These are phyloP conservation scores for Asbolus verrucosus DNA, from an alignment of 1,140 invertebrate species.

Conservation along the genomic window DNA sequence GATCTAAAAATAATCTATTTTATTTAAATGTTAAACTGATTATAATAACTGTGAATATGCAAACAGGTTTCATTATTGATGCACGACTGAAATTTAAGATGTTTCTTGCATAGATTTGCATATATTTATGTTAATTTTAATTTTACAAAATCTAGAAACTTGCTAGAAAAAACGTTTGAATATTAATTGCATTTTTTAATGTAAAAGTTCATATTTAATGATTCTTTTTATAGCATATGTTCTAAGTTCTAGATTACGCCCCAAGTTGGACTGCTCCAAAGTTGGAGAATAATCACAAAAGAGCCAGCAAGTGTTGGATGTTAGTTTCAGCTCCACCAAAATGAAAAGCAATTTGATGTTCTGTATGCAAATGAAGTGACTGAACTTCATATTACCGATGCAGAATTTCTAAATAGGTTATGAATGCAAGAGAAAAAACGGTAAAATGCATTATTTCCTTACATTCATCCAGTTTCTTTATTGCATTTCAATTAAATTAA, in stretches of 20 bases:
- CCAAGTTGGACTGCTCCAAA: background rate
- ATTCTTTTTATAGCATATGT: too few relatives aligned
- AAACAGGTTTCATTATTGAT: too few relatives aligned
- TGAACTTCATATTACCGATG: slow-evolving; percentile 10
- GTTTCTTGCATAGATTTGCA: too few relatives aligned
- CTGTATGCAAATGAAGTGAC: slow-evolving; percentile 12
- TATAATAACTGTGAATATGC: too few relatives aligned
- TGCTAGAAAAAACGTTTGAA: too few relatives aligned
- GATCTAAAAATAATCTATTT: too few relatives aligned
- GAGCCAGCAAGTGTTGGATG: slow-evolving; percentile 10
- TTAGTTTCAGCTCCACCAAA: slow-evolving; percentile 13
- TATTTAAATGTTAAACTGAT: too few relatives aligned
- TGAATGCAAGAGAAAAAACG: slow-evolving; percentile 4
- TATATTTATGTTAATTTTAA: too few relatives aligned
- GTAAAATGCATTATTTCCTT: background rate
- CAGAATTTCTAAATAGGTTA: slow-evolving; percentile 17
- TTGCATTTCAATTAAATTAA: slow-evolving; percentile 20
- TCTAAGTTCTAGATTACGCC: slow-evolving; percentile 10
- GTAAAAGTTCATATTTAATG: too few relatives aligned
- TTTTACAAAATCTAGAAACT: too few relatives aligned
- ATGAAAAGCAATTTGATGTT: slow-evolving; percentile 39
- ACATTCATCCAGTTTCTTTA: background rate
- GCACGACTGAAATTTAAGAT: too few relatives aligned
- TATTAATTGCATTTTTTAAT: too few relatives aligned
- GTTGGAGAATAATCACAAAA: slow-evolving; percentile 22